Conservation (phyloP, 2,888 invertebrate genomes). For the Syritta pipiens region DNA sequence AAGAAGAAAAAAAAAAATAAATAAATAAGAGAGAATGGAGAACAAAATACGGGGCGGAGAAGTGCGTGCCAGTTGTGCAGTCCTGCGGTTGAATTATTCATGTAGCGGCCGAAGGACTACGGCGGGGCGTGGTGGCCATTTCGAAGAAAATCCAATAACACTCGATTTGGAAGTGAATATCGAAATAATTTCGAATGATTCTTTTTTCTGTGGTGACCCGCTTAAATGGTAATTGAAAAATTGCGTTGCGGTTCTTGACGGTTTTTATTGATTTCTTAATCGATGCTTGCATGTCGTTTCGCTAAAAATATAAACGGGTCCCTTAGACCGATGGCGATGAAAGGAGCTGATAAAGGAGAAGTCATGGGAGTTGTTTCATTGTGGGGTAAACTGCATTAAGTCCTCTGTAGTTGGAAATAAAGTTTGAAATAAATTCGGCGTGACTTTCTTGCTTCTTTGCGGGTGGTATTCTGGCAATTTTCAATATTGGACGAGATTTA, state of each 20-base stretch:
- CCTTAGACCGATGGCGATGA: no score
- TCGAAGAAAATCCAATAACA: conserved; percentile 49
- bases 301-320: no score
- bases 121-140: not conserved
- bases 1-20: not conserved
- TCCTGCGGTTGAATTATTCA: conserved; percentile 32
- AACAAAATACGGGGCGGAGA: not conserved
- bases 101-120: not conserved
- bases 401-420: no score
- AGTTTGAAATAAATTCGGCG: no score
- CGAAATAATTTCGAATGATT: conserved; percentile 50
- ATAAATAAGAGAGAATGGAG: not conserved
- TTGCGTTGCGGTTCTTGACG: not conserved
- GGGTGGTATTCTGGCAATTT: no score
- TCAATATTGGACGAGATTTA: no score
- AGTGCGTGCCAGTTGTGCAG: conserved; percentile 7
- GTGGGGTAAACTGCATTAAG: no score
- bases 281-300: no score
- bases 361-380: no score
- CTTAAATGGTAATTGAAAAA: conserved; percentile 14
- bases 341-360: no score
- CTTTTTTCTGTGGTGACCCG: conserved; percentile 31
- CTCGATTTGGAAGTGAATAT: conserved; percentile 26
- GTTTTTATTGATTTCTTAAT: not conserved
- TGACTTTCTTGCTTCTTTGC: no score